Conservation (phyloP, 2,113 vertebrate genomes). For the Strix aluco region DNA sequence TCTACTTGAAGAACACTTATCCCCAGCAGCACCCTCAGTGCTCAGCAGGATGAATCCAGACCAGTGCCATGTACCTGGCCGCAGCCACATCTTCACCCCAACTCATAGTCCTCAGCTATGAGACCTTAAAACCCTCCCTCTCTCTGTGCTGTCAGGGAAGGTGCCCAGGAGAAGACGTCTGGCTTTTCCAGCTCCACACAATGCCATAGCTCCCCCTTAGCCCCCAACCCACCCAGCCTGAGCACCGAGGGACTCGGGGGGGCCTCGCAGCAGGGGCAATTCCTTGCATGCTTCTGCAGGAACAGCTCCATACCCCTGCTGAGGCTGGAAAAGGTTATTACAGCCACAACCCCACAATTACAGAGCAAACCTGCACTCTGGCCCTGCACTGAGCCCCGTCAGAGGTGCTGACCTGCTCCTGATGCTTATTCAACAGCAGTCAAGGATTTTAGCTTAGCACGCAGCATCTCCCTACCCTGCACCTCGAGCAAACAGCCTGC, state of each 20-base stretch:
- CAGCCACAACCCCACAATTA: neutral
- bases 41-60: neutral
- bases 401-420: neutral
- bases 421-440: neutral
- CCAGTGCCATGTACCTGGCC: accelerated
- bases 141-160: neutral
- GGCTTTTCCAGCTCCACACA: neutral
- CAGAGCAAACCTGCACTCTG: neutral
- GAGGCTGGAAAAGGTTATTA: neutral
- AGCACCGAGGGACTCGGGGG: accelerated
- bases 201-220: neutral
- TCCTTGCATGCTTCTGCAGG: neutral
- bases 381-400: accelerated
- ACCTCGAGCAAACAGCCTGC: neutral
- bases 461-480: neutral
- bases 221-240: neutral
- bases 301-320: neutral
- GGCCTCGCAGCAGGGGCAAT: neutral
- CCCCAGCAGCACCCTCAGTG: neutral
- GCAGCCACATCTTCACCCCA: neutral
- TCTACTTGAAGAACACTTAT: neutral
- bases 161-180: neutral
- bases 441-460: neutral
- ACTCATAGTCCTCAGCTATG: neutral
- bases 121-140: neutral